Percentiles rank a stretch among this genome's conserved stretches.
Evolutionary conservation across 64 coral and sea anemone genomes (phyloP).

Genomic region (Stichodactyla helianthus): DNA sequence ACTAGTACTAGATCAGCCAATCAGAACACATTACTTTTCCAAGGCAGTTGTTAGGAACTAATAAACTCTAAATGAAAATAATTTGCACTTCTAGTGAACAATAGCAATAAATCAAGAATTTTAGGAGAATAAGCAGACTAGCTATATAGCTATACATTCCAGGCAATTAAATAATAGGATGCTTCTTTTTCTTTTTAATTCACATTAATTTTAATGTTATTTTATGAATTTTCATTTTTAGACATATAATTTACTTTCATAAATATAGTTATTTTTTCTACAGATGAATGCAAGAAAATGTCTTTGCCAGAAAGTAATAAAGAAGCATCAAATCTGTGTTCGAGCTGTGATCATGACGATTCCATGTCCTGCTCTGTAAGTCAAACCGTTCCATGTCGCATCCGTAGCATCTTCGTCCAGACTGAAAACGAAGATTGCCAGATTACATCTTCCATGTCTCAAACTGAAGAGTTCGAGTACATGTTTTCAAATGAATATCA

Average conservation of each 20-base stretch:
- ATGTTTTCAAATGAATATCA: constrained; percentile 32
- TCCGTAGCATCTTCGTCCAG: too few relatives aligned
- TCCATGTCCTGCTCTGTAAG: too few relatives aligned
- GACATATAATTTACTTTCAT: background rate
- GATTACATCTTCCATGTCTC: background rate
- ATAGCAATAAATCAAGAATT: background rate
- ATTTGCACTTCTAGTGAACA: background rate
- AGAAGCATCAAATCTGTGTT: constrained; percentile 39
- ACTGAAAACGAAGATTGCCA: constrained; percentile 27
- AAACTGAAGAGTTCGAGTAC: constrained; percentile 45
- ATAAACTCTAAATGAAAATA: background rate
- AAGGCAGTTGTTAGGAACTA: background rate
- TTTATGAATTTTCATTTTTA: background rate
- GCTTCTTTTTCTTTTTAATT: background rate
- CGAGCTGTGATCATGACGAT: too few relatives aligned
- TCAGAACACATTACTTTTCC: background rate
- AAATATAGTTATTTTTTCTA: constrained; percentile 6
- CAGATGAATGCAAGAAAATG: constrained; percentile 52
- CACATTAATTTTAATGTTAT: too few relatives aligned
- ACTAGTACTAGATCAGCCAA: background rate
- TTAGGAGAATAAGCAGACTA: background rate
- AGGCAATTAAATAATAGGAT: background rate
- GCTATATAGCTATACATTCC: background rate
- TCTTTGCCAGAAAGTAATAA: constrained; percentile 40
- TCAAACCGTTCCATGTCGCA: too few relatives aligned